Evolutionary conservation across 2,113 vertebrate species (phyloP).

Genomic region (Leptobrachium ailaonicum): DNA sequence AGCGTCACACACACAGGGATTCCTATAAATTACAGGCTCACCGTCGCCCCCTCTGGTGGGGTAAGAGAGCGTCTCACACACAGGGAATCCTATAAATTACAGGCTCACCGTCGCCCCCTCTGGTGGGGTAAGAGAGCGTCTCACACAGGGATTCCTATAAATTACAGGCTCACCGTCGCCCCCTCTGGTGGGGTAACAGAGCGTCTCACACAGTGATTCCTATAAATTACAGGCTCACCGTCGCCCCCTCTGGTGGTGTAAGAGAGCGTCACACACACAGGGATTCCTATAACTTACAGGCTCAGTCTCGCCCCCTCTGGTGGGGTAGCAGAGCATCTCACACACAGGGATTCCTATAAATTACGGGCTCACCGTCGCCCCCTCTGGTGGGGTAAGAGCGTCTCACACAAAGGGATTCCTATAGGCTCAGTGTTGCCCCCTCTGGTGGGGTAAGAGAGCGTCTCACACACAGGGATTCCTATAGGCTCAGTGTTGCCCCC

Average conservation of each 20-base stretch:
- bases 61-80: too few species aligned
- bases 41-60: neutral
- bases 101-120: too few species aligned
- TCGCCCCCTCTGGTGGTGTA: too few species aligned
- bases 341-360: neutral
- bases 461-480: conserved; percentile 3
- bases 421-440: neutral
- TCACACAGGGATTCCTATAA: too few species aligned
- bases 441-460: neutral
- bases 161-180: too few species aligned
- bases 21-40: neutral
- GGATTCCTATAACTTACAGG: neutral
- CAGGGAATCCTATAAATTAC: too few species aligned
- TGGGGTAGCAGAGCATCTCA: neutral
- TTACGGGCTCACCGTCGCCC: neutral
- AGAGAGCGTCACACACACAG: neutral
- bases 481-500: neutral
- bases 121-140: too few species aligned
- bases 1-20: neutral
- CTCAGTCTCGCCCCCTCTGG: neutral
- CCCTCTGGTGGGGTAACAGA: too few species aligned
- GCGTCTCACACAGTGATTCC: too few species aligned
- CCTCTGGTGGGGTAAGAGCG: neutral
- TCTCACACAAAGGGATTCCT: conserved; percentile 3
- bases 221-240: too few species aligned